A percentile compares a stretch with the other conserved stretches of the same genome.
phyloP scores from a whole-genome alignment of 1,140 invertebrate genomes.

The Diabrotica virgifera region DNA sequence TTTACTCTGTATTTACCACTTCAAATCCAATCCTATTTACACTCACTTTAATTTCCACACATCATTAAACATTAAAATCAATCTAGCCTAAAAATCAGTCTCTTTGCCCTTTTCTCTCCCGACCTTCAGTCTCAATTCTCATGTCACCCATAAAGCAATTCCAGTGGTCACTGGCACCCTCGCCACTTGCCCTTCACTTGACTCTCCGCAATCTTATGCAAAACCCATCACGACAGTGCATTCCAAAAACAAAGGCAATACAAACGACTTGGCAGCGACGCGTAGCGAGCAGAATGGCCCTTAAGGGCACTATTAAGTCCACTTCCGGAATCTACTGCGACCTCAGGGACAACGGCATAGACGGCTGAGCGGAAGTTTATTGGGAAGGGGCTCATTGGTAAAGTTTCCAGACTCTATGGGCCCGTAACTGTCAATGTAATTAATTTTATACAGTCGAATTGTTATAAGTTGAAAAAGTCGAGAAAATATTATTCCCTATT shows the following conservation, averaged over 20 bases:
- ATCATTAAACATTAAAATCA: background rate
- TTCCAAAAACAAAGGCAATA: conserved; percentile 12
- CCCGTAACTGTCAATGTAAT: too few relatives aligned
- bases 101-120: background rate
- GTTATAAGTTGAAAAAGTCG: too few relatives aligned
- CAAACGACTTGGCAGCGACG: conserved; percentile 7
- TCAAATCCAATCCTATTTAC: too few relatives aligned
- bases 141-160: conserved; percentile 2
- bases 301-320: conserved; percentile 19
- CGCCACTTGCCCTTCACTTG: background rate
- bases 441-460: too few relatives aligned
- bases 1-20: too few relatives aligned
- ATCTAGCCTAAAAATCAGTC: background rate
- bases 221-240: background rate
- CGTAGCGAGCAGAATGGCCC: conserved; percentile 14
- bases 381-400: background rate
- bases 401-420: too few relatives aligned
- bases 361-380: background rate
- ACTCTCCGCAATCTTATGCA: background rate
- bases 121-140: background rate
- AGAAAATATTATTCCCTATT: too few relatives aligned
- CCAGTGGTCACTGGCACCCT: background rate
- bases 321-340: conserved; percentile 15
- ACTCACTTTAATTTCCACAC: background rate
- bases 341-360: conserved; percentile 4